Conservation (phyloP, 2,113 vertebrate species). For the Podilymbus podiceps region DNA sequence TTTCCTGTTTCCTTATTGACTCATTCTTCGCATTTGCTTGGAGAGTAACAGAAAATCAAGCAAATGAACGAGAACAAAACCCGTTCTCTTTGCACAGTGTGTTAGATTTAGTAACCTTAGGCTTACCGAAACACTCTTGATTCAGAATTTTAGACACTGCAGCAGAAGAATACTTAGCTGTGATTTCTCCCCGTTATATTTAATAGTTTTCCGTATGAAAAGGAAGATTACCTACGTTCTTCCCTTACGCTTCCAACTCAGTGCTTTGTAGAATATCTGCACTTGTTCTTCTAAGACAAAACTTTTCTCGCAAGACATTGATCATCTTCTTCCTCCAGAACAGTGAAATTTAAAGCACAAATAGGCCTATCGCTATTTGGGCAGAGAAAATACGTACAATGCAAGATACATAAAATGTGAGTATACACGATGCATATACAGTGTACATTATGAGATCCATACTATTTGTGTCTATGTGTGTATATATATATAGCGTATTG, state of each 20-base stretch:
- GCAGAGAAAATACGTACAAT: neutral
- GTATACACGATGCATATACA: neutral
- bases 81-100: neutral
- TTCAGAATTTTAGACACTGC: neutral
- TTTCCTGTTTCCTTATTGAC: neutral
- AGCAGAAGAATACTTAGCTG: neutral
- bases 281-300: neutral
- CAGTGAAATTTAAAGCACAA: conserved; percentile 33
- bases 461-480: neutral
- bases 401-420: conserved; percentile 2
- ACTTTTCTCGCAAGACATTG: neutral
- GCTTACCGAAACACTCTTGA: neutral
- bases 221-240: neutral
- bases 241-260: neutral
- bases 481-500: conserved; percentile 37
- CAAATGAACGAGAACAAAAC: neutral
- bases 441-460: conserved; percentile 20
- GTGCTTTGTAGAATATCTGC: neutral
- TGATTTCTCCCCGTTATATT: neutral
- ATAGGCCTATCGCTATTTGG: neutral
- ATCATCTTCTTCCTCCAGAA: conserved; percentile 11
- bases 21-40: neutral
- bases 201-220: neutral
- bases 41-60: neutral
- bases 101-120: neutral